phyloP scores from a whole-genome alignment of 2,888 invertebrate genomes.

The Drosophila pegasa region DNA sequence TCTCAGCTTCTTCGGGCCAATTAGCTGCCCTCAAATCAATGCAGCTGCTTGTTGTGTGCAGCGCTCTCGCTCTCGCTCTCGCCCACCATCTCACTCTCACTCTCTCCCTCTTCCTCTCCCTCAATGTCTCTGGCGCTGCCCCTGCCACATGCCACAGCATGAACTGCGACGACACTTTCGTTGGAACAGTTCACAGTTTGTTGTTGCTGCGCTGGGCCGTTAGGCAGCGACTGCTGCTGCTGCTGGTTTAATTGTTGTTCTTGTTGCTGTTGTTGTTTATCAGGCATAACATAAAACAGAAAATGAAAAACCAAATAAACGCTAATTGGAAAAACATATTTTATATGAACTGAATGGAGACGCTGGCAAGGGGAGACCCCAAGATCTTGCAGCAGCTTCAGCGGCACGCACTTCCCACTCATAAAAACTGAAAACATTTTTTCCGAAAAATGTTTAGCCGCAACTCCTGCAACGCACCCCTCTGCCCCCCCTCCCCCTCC shows the following conservation, averaged over 20 bases:
- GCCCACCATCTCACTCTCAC: too few species aligned
- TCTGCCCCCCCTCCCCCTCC: neutral
- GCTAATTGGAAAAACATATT: slow-evolving; percentile 80
- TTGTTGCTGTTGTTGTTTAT: slow-evolving; percentile 60
- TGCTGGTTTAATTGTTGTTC: slow-evolving; percentile 48
- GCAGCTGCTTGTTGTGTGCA: slow-evolving; percentile 21
- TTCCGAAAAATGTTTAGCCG: slow-evolving; percentile 55
- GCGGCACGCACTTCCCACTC: slow-evolving; percentile 77
- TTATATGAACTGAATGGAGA: slow-evolving; percentile 66
- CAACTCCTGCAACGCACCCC: too few species aligned
- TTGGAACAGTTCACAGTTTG: slow-evolving; percentile 58
- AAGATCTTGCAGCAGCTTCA: slow-evolving; percentile 32
- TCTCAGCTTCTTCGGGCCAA: slow-evolving; percentile 32
- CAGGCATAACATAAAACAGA: slow-evolving; percentile 71
- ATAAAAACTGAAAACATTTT: slow-evolving; percentile 73
- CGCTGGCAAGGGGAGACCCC: neutral
- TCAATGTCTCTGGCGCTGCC: slow-evolving; percentile 5
- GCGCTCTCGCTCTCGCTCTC: neutral
- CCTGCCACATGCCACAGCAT: slow-evolving; percentile 8
- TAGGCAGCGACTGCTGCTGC: slow-evolving; percentile 36
- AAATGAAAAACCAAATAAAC: slow-evolving; percentile 81
- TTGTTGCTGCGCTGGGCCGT: slow-evolving; percentile 20
- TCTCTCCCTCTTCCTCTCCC: neutral
- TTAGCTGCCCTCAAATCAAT: slow-evolving; percentile 53
- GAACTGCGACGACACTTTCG: slow-evolving; percentile 58